These are phyloP conservation scores for Macrobrachium rosenbergii DNA, from an alignment of 1,140 invertebrate genomes.

Conservation along the genomic window DNA sequence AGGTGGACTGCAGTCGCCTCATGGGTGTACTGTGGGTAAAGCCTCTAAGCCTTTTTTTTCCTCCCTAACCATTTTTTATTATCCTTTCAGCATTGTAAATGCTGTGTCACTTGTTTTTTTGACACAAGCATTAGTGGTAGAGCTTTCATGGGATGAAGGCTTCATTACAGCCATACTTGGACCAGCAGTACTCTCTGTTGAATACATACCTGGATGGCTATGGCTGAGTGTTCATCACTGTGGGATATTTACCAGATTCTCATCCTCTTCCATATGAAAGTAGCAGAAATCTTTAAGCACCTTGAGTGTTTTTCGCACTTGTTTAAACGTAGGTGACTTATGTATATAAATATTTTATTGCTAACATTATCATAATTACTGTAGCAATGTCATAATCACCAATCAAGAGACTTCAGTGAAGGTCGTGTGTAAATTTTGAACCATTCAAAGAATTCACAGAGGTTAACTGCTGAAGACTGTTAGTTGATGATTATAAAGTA, in stretches of 20 bases:
- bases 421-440: background rate
- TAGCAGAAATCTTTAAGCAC: slow-evolving; percentile 15
- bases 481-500: slow-evolving; percentile 33
- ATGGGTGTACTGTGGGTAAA: too few species aligned
- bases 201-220: too few species aligned
- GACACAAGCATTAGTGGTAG: too few species aligned
- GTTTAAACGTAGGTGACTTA: slow-evolving; percentile 38
- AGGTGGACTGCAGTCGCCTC: too few species aligned
- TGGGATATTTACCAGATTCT: slow-evolving; percentile 30
- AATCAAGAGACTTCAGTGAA: slow-evolving; percentile 35
- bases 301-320: slow-evolving; percentile 27
- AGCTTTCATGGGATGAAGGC: too few species aligned
- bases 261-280: slow-evolving; percentile 27
- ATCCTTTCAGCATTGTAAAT: too few species aligned
- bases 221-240: too few species aligned
- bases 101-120: too few species aligned
- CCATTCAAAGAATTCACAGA: background rate
- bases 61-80: too few species aligned
- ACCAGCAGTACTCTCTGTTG: too few species aligned
- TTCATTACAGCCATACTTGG: too few species aligned
- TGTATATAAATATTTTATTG: slow-evolving; percentile 32
- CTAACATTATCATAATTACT: slow-evolving; percentile 40
- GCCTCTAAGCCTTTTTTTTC: too few species aligned
- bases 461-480: slow-evolving; percentile 27
- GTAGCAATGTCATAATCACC: slow-evolving; percentile 36